phyloP scores from a whole-genome alignment of 1,140 invertebrate species.

The Drosophila paulistorum region DNA sequence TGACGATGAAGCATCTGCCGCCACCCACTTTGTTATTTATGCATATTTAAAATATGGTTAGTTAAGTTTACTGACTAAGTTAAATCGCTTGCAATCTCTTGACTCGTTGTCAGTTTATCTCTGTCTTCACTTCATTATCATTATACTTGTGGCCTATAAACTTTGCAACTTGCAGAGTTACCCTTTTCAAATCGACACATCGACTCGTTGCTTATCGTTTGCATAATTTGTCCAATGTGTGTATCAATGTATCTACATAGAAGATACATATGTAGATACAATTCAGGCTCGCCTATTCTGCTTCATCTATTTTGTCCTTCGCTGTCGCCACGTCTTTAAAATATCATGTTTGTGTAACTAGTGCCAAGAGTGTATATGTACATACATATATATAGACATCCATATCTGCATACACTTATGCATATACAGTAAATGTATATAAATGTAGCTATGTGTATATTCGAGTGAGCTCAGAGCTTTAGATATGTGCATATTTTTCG shows the following conservation, averaged over 20 bases:
- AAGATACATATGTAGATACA: conserved; percentile 35
- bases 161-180: conserved; percentile 6
- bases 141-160: not conserved
- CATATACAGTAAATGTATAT: not conserved
- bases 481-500: conserved; percentile 75
- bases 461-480: conserved; percentile 50
- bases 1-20: not conserved
- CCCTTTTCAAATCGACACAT: conserved; percentile 9
- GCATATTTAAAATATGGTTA: not conserved
- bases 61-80: conserved; percentile 11
- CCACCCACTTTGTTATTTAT: not conserved
- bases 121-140: not conserved
- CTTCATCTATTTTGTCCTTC: conserved; percentile 16
- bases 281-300: conserved; percentile 29
- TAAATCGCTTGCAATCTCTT: conserved; percentile 37
- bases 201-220: conserved; percentile 32
- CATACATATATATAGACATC: too few relatives aligned
- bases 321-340: conserved; percentile 44
- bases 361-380: conserved; percentile 42
- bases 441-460: conserved; percentile 36
- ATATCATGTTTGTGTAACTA: conserved; percentile 45
- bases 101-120: conserved; percentile 1
- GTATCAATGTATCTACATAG: conserved; percentile 23
- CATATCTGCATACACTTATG: conserved; percentile 39
- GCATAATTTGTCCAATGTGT: conserved; percentile 63